These are phyloP conservation scores for Ardeotis arabs DNA, from an alignment of 2,113 vertebrate species.

Conservation along the genomic window DNA sequence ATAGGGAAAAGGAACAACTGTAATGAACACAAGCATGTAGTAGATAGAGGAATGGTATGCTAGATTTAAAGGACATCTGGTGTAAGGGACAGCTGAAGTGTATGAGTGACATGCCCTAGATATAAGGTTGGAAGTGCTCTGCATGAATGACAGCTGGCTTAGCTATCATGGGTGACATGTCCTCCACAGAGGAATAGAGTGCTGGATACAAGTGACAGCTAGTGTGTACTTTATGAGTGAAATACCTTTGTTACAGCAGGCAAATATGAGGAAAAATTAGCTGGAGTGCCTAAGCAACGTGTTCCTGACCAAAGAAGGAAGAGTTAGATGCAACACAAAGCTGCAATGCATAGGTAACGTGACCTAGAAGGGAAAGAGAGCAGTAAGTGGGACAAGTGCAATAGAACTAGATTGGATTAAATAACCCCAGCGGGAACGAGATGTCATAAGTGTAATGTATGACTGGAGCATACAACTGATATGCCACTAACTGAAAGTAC, in stretches of 20 bases:
- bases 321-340: neutral
- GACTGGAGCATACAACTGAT: neutral
- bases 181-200: constrained; percentile 62
- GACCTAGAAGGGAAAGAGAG: neutral
- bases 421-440: neutral
- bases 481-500: neutral
- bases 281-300: neutral
- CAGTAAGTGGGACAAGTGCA: neutral
- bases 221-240: constrained; percentile 56
- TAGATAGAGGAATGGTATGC: constrained; percentile 40
- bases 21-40: constrained; percentile 62
- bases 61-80: constrained; percentile 66
- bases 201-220: constrained; percentile 61
- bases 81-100: constrained; percentile 66
- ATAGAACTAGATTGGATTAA: neutral
- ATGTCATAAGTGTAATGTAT: neutral
- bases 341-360: neutral
- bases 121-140: constrained; percentile 45
- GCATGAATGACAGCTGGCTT: constrained; percentile 69
- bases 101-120: constrained; percentile 69
- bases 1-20: constrained; percentile 58
- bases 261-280: constrained; percentile 52
- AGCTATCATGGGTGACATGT: constrained; percentile 63
- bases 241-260: constrained; percentile 36
- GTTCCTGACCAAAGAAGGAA: constrained; percentile 53